Evolutionary conservation across 2,113 vertebrate genomes (phyloP), one percentile per base, ranked within the genome.

Genomic region (Chaetodon trifascialis): DNA sequence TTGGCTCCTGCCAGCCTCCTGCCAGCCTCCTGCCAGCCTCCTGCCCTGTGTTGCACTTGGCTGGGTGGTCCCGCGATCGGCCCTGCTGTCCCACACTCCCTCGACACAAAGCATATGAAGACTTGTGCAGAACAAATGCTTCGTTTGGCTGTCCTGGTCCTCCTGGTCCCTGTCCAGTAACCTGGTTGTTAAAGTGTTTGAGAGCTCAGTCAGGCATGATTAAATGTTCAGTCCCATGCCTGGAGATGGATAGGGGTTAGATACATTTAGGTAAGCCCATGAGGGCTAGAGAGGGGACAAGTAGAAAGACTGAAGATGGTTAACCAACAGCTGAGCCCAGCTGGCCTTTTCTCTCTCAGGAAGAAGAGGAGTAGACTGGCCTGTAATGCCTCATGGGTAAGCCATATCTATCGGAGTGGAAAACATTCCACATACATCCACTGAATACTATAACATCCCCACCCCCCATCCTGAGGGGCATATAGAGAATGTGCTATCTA

Each of bases 241-340:
- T 34, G 17, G 69, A 78, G 81, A 68, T 63, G 40, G 67, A 73
- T 25, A 34, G 11, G 9, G 30, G 69, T 52, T 72, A 11, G 59
- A 73, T 68, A 66, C 58, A 70, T 46, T 44, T 66, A 86, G 74
- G 38, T 65, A 71, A 73, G 52, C 76, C 85, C 88, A 73, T 46
- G 79, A 86, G 76, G 71, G 63, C 30, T 15, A 60, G 67, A 60
- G 75, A 83, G 68, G 73, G 79, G 71, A 74, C 15, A 25, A 88
- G 63, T 79, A 85, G 64, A 83, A 78, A 75, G 62, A 79, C 59
- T 79, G 74, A 92, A 87, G 88, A 81, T 78, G 44, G 51, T 89
- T 86, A 47, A 70, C 69, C 65, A 84, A 91, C 93, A 95, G 91
- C 93, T 95, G 94, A 93, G 91, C 79, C 90, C 69, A 14, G 76